phyloP scores from a whole-genome alignment of 2,113 vertebrate genomes.

The Pseudois nayaur region DNA sequence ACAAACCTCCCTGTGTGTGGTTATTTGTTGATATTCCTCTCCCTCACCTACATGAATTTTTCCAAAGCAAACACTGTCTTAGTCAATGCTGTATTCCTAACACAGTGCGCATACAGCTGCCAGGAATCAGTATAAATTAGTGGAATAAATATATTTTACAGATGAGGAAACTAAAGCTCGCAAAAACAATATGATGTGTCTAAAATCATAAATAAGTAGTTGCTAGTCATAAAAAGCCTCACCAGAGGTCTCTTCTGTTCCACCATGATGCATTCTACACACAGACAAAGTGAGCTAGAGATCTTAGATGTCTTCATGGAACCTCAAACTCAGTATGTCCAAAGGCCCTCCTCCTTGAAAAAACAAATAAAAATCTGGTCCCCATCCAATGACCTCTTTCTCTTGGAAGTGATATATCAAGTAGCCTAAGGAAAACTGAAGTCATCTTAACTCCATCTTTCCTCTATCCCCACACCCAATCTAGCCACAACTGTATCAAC shows the following conservation, averaged over 20 bases:
- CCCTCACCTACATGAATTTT: neutral
- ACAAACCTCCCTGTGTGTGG: neutral
- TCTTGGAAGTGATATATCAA: neutral
- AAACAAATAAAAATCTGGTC: neutral
- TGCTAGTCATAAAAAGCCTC: neutral
- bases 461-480: neutral
- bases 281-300: neutral
- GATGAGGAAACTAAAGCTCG: constrained; percentile 1
- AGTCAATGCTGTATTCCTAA: neutral
- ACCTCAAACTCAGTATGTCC: neutral
- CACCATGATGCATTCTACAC: neutral
- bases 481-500: neutral
- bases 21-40: neutral
- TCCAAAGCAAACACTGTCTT: constrained; percentile 7
- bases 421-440: neutral
- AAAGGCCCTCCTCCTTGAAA: neutral
- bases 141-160: neutral
- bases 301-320: neutral
- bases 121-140: neutral
- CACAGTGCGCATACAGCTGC: neutral
- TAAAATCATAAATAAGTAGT: neutral
- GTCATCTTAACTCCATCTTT: neutral
- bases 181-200: neutral
- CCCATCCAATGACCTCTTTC: neutral
- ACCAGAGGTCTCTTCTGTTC: neutral